Evolutionary conservation across 2,888 invertebrate species (phyloP).

Genomic region (Stramonita haemastoma): DNA sequence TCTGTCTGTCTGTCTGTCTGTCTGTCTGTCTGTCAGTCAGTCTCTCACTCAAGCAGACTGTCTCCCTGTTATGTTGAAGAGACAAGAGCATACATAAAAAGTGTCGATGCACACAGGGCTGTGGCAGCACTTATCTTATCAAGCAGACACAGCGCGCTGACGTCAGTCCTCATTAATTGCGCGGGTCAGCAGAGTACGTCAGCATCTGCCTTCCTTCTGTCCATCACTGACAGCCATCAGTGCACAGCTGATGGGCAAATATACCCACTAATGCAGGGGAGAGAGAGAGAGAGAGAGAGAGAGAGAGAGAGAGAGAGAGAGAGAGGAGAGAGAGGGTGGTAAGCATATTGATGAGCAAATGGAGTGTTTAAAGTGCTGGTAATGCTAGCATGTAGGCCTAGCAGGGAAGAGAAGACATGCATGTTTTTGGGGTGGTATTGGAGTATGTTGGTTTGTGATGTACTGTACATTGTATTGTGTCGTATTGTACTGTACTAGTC

Average conservation of each 20-base stretch:
- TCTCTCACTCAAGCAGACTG: too few species aligned
- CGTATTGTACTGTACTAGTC: too few species aligned
- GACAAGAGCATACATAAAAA: neutral
- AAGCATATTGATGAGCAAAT: too few species aligned
- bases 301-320: neutral
- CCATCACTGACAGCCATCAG: neutral
- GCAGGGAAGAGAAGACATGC: too few species aligned
- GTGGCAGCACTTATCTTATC: neutral
- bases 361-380: too few species aligned
- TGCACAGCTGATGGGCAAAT: neutral
- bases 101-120: neutral
- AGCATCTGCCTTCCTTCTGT: neutral
- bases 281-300: neutral
- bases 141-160: neutral
- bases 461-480: too few species aligned
- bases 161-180: neutral
- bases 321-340: neutral
- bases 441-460: too few species aligned
- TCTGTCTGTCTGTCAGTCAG: neutral
- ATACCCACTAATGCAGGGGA: neutral
- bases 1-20: slow-evolving; percentile 4
- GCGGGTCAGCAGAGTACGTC: neutral
- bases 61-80: too few species aligned
- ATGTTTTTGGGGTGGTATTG: too few species aligned
- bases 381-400: too few species aligned